Evolutionary conservation across 1,140 invertebrate species (phyloP).

Genomic region (Heterodera schachtii): DNA sequence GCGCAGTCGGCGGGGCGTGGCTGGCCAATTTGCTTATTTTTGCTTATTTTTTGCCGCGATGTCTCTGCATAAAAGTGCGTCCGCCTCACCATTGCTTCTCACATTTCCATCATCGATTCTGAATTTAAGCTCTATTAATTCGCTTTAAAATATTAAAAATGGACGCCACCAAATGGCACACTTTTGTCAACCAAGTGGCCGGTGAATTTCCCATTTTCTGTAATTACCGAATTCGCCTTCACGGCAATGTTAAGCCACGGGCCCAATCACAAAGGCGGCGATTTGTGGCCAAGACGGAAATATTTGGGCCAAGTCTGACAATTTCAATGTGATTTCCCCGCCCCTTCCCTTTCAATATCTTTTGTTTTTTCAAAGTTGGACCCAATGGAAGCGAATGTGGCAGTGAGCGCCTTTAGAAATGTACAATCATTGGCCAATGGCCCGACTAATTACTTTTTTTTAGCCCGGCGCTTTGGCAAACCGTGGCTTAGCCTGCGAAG

Average conservation of each 20-base stretch:
- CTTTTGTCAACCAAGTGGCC: neutral
- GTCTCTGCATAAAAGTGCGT: neutral
- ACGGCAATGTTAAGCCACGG: neutral
- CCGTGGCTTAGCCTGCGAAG: neutral
- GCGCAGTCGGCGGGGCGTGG: too few species aligned
- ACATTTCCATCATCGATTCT: neutral
- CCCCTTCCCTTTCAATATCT: neutral
- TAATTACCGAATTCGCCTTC: neutral
- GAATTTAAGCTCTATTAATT: neutral
- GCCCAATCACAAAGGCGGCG: neutral
- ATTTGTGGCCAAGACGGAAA: neutral
- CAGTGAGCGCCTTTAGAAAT: neutral
- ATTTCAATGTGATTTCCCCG: neutral
- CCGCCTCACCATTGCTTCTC: neutral
- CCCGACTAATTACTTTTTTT: neutral
- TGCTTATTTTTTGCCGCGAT: too few species aligned
- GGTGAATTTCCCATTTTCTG: neutral
- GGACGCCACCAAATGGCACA: neutral
- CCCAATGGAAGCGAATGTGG: neutral
- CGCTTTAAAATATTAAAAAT: neutral
- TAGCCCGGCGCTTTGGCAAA: neutral
- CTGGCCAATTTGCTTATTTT: too few species aligned
- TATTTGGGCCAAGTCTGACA: neutral
- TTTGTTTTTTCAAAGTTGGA: neutral
- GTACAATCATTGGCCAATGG: neutral